These are phyloP conservation scores for Fragum whitleyi DNA, from an alignment of 2,888 invertebrate species.

Conservation along the genomic window DNA sequence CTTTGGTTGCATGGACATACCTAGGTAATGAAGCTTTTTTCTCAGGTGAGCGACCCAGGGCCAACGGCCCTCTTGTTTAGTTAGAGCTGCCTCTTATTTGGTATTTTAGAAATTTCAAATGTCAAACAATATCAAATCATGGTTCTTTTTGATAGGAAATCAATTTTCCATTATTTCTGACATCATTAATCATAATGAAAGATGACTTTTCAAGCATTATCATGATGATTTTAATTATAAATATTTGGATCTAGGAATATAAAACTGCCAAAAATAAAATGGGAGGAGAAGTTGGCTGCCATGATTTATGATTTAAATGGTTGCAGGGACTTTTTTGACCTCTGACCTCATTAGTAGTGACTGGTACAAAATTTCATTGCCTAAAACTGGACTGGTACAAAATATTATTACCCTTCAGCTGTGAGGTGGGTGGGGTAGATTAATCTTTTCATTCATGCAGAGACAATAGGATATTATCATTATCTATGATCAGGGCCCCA, in stretches of 20 bases:
- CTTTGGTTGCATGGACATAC: too few species aligned
- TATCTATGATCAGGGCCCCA: slow-evolving; percentile 24
- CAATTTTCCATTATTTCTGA: not conserved
- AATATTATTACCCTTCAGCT: not conserved
- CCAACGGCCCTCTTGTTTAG: too few species aligned
- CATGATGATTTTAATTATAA: slow-evolving; percentile 26
- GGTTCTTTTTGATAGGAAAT: not conserved
- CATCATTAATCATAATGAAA: not conserved
- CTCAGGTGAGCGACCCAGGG: too few species aligned
- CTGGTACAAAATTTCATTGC: slow-evolving; percentile 20
- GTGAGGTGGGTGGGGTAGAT: slow-evolving; percentile 23
- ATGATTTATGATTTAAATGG: slow-evolving; percentile 20
- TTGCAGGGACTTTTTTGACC: slow-evolving; percentile 27
- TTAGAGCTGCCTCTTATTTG: too few species aligned
- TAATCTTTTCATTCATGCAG: slow-evolving; percentile 21
- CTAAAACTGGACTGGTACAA: slow-evolving; percentile 25
- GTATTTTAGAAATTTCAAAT: too few species aligned
- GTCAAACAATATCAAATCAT: too few species aligned
- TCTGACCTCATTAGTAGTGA: slow-evolving; percentile 6
- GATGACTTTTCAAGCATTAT: slow-evolving; percentile 5
- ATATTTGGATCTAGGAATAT: slow-evolving; percentile 11
- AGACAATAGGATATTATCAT: slow-evolving; percentile 28
- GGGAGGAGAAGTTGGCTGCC: slow-evolving; percentile 29
- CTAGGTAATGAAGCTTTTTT: too few species aligned
- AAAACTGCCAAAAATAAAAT: slow-evolving; percentile 27